Evolutionary conservation across 64 coral and sea anemone species (phyloP).

Genomic region (Montipora efflorescens): DNA sequence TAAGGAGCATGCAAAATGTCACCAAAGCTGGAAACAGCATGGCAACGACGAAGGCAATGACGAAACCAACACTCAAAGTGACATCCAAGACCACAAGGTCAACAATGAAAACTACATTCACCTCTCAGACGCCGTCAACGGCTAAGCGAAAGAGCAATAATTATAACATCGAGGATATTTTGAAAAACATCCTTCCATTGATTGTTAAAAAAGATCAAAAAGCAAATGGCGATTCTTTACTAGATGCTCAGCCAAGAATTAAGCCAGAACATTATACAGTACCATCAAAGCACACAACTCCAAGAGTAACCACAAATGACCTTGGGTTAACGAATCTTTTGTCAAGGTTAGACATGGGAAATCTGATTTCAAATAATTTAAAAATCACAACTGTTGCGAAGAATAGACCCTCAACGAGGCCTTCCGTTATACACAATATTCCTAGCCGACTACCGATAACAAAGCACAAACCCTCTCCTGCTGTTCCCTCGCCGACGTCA

Average conservation of each 20-base stretch:
- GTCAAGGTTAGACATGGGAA: conserved; percentile 34
- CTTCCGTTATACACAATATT: not conserved
- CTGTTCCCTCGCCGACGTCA: not conserved
- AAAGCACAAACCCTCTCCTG: not conserved
- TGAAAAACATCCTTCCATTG: conserved; percentile 57
- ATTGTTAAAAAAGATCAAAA: conserved; percentile 49
- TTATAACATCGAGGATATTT: conserved; percentile 30
- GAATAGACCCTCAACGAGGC: not conserved
- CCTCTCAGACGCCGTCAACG: conserved; percentile 8
- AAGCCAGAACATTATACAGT: not conserved
- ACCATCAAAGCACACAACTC: not conserved
- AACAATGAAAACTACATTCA: not conserved
- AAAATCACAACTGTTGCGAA: conserved; percentile 4
- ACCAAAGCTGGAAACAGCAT: not conserved
- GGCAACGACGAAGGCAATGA: conserved; percentile 20
- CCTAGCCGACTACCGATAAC: not conserved
- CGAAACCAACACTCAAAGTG: conserved; percentile 52
- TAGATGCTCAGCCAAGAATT: conserved; percentile 31
- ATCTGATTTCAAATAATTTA: conserved; percentile 40
- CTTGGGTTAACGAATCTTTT: conserved; percentile 53
- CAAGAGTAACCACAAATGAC: conserved; percentile 15
- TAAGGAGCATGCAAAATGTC: conserved; percentile 71
- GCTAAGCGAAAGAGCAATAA: conserved; percentile 7
- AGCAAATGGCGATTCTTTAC: not conserved
- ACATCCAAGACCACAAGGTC: conserved; percentile 27